Percentiles rank a stretch among this genome's conserved stretches.
Evolutionary conservation across 2,888 invertebrate species (phyloP).

Genomic region (Cheiracanthium punctorium): DNA sequence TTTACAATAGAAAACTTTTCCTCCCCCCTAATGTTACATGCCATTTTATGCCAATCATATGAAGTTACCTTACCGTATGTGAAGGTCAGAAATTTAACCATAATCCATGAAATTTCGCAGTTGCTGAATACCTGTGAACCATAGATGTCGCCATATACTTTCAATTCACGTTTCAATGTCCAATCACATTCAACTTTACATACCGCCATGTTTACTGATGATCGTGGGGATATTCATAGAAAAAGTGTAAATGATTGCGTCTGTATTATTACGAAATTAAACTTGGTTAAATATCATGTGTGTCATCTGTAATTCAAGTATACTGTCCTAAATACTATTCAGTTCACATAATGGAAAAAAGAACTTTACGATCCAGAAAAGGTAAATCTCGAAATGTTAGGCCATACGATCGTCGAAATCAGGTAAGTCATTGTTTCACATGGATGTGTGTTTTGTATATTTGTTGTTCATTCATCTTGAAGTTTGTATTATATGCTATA

Average conservation of each 20-base stretch:
- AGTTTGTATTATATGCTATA: too few relatives aligned
- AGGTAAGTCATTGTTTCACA: conserved; percentile 45
- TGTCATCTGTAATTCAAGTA: background rate
- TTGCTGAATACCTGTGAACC: too few relatives aligned
- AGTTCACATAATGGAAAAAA: conserved; percentile 38
- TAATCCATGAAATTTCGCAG: too few relatives aligned
- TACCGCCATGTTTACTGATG: conserved; percentile 64
- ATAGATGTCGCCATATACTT: conserved; percentile 14
- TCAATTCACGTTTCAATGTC: conserved; percentile 31
- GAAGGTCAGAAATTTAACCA: too few relatives aligned
- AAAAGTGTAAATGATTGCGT: too few relatives aligned
- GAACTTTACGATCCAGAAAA: conserved; percentile 40
- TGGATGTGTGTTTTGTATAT: too few relatives aligned
- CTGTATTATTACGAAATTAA: too few relatives aligned
- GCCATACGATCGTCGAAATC: conserved; percentile 60
- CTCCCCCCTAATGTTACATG: too few relatives aligned
- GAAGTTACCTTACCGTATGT: too few relatives aligned
- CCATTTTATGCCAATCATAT: too few relatives aligned
- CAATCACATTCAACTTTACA: conserved; percentile 63
- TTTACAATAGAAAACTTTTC: too few relatives aligned
- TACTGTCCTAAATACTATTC: background rate
- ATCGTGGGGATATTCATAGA: conserved; percentile 40
- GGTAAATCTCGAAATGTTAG: conserved; percentile 39
- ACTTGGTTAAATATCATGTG: background rate
- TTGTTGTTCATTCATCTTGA: too few relatives aligned